Percentiles rank a stretch among this genome's conserved stretches.
These are phyloP conservation scores for Mamestra configurata DNA, from an alignment of 1,140 invertebrate species.

Conservation along the genomic window DNA sequence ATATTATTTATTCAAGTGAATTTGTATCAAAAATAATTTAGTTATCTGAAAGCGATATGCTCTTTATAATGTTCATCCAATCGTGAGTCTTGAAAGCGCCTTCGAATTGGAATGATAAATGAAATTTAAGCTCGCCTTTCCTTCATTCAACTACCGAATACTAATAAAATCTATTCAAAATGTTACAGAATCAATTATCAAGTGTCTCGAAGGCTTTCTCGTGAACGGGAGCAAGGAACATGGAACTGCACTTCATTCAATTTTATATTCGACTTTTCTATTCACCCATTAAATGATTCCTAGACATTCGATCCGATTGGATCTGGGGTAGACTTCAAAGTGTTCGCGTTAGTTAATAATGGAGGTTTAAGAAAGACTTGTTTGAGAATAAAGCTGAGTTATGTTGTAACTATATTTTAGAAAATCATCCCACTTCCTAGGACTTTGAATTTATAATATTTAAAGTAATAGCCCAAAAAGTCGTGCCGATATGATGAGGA, in stretches of 20 bases:
- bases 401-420: background rate
- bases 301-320: slow-evolving; percentile 44
- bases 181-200: slow-evolving; percentile 58
- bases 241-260: slow-evolving; percentile 61
- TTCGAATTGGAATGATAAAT: slow-evolving; percentile 39
- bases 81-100: slow-evolving; percentile 10
- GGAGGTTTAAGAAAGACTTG: slow-evolving; percentile 10
- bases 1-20: slow-evolving; percentile 20
- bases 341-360: slow-evolving; percentile 31
- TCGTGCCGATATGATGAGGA: too few species aligned
- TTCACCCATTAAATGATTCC: slow-evolving; percentile 54
- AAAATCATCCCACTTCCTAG: too few species aligned
- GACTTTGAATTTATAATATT: background rate
- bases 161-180: slow-evolving; percentile 57
- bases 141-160: slow-evolving; percentile 45
- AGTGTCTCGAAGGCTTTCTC: slow-evolving; percentile 46
- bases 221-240: slow-evolving; percentile 35
- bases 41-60: slow-evolving; percentile 15
- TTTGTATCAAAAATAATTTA: slow-evolving; percentile 44
- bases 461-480: too few species aligned
- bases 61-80: slow-evolving; percentile 18
- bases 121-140: slow-evolving; percentile 31
- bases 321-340: slow-evolving; percentile 20
- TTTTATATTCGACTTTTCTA: slow-evolving; percentile 55
- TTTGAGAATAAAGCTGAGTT: background rate